Percentiles rank a stretch among this genome's conserved stretches.
Evolutionary conservation across 2,797 vertebrate genomes (phyloP).

Genomic region (Neosilurus mollespiculum): DNA sequence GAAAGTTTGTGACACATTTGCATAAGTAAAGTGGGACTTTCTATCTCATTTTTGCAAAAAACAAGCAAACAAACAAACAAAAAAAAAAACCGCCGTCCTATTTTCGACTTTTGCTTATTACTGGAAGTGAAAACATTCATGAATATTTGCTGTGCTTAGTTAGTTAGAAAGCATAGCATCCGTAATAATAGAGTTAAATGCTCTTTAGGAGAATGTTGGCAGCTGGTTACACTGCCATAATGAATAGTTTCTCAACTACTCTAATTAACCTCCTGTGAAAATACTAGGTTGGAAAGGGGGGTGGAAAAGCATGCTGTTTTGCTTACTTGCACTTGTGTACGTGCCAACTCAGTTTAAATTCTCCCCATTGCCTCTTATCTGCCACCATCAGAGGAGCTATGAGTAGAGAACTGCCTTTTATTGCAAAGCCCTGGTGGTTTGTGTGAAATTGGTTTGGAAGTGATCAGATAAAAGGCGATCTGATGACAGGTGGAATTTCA

Average conservation of each 20-base stretch:
- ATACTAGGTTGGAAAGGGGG: slow-evolving; percentile 7
- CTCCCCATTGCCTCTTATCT: slow-evolving; percentile 47
- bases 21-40: neutral
- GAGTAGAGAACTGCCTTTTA: slow-evolving; percentile 56
- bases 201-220: slow-evolving; percentile 14
- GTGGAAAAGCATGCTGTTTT: slow-evolving; percentile 8
- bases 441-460: slow-evolving; percentile 47
- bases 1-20: slow-evolving; percentile 1
- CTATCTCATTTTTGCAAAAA: neutral
- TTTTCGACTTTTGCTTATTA: neutral
- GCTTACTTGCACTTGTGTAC: slow-evolving; percentile 17
- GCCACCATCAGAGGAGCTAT: slow-evolving; percentile 47
- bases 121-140: neutral
- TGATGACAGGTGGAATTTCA: slow-evolving; percentile 49
- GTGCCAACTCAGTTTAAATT: slow-evolving; percentile 45
- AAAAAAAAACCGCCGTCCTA: neutral
- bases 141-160: neutral
- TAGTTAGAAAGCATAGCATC: slow-evolving; percentile 3
- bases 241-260: slow-evolving; percentile 30
- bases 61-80: too few species aligned
- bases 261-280: slow-evolving; percentile 28
- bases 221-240: slow-evolving; percentile 25
- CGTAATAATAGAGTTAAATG: neutral
- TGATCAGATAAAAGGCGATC: slow-evolving; percentile 49
- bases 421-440: slow-evolving; percentile 52